These are phyloP conservation scores for Epinotia bilunana DNA, from an alignment of 2,888 invertebrate species.

Conservation along the genomic window DNA sequence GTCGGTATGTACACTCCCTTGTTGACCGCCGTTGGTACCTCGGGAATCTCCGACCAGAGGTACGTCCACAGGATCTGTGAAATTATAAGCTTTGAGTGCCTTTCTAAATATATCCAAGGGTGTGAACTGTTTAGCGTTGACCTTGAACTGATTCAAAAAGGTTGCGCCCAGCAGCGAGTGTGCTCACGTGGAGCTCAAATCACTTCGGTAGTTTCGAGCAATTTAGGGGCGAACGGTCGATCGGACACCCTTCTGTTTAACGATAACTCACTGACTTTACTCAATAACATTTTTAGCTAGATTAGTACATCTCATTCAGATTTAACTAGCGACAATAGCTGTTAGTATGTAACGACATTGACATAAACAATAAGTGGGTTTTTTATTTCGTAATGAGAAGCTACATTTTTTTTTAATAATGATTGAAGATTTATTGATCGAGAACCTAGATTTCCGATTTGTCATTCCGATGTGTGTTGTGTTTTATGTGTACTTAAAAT, in stretches of 20 bases:
- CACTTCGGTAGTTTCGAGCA: slow-evolving; percentile 43
- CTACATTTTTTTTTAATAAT: not conserved
- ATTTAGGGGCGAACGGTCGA: slow-evolving; percentile 42
- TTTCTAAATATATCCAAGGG: slow-evolving; percentile 1
- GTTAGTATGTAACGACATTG: not conserved
- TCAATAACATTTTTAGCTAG: slow-evolving; percentile 24
- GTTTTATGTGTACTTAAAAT: no score
- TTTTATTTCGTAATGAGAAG: not conserved
- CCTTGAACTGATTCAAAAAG: slow-evolving; percentile 35
- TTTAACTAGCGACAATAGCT: not conserved
- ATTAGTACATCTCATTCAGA: slow-evolving; percentile 1
- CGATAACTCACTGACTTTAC: slow-evolving; percentile 36
- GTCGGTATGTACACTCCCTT: slow-evolving; percentile 88
- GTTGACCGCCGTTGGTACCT: slow-evolving; percentile 86
- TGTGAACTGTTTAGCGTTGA: slow-evolving; percentile 18
- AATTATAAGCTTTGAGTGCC: slow-evolving; percentile 25
- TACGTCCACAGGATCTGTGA: slow-evolving; percentile 89
- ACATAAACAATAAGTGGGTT: not conserved
- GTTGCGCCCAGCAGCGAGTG: slow-evolving; percentile 14
- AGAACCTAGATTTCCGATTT: no score
- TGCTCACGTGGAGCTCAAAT: slow-evolving; percentile 26
- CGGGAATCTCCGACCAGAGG: slow-evolving; percentile 90
- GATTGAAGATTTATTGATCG: not conserved
- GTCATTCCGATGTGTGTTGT: no score
- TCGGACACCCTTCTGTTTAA: slow-evolving; percentile 40